phyloP scores from a whole-genome alignment of 2,797 vertebrate species.

The Rhyacichthys aspro region DNA sequence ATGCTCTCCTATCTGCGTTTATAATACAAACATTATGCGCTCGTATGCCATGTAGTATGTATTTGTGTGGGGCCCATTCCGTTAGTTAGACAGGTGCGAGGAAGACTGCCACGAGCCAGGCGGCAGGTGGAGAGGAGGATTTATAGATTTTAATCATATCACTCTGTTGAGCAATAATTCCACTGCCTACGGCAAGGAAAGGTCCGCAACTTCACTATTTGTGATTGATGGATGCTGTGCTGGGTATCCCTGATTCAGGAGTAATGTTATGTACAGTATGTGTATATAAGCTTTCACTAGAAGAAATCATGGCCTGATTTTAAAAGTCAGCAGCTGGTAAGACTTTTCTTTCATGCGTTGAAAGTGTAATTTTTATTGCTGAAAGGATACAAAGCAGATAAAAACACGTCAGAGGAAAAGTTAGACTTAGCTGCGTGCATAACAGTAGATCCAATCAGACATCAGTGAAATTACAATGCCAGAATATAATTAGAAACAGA shows the following conservation, averaged over 20 bases:
- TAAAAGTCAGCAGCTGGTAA: background rate
- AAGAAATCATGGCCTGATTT: conserved; percentile 19
- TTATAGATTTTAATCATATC: conserved; percentile 81
- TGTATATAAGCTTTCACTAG: conserved; percentile 9
- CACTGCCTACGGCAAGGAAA: conserved; percentile 58
- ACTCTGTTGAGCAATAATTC: conserved; percentile 79
- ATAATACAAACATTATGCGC: conserved; percentile 67
- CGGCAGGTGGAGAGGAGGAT: conserved; percentile 79
- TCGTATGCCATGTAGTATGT: conserved; percentile 12
- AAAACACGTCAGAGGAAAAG: conserved; percentile 4
- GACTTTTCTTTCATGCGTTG: background rate
- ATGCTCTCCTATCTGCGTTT: conserved; percentile 62
- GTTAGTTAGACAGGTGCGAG: conserved; percentile 78
- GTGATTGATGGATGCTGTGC: conserved; percentile 56
- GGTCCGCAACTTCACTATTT: conserved; percentile 33
- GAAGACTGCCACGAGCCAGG: conserved; percentile 72
- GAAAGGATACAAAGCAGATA: background rate
- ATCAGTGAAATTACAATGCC: conserved; percentile 2
- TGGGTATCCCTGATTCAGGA: conserved; percentile 32
- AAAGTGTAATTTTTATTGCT: background rate
- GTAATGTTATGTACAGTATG: conserved; percentile 2
- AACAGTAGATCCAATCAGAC: background rate
- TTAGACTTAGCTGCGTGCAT: background rate
- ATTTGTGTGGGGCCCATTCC: conserved; percentile 49
- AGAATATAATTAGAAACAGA: conserved; percentile 21